Evolutionary conservation across 2,113 vertebrate genomes (phyloP).

Genomic region (Prunella fulvescens): DNA sequence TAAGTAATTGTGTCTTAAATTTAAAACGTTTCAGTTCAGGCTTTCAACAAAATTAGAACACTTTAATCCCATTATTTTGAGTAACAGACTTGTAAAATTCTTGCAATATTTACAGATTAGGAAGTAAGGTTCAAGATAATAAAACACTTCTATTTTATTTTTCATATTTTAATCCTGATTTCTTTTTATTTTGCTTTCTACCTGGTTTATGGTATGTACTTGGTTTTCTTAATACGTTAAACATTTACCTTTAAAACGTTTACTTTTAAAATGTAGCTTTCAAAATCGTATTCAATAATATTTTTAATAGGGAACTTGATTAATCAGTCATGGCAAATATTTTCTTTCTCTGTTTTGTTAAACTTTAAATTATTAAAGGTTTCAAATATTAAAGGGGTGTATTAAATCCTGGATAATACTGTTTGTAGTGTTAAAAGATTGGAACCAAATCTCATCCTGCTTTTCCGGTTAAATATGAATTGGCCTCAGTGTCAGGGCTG

Average conservation of each 20-base stretch:
- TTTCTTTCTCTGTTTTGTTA: not conserved
- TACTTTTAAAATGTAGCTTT: too few species aligned
- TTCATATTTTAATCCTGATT: constrained; percentile 34
- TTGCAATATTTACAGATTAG: not conserved
- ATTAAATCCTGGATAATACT: not conserved
- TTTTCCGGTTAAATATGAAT: not conserved
- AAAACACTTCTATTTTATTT: not conserved
- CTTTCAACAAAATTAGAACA: not conserved
- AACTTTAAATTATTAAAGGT: not conserved
- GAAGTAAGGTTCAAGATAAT: not conserved
- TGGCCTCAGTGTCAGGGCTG: not conserved
- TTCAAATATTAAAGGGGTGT: not conserved
- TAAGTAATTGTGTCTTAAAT: not conserved
- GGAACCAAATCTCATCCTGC: not conserved
- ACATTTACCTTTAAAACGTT: not conserved
- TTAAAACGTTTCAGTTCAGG: not conserved
- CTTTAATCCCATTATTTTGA: not conserved
- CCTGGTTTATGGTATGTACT: constrained; percentile 64
- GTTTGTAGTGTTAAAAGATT: not conserved
- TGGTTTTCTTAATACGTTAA: not conserved
- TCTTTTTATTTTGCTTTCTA: constrained; percentile 65
- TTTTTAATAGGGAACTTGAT: not conserved
- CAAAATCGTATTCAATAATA: not conserved
- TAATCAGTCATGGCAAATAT: not conserved
- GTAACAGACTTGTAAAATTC: not conserved